phyloP scores from a whole-genome alignment of 2,113 vertebrate genomes.

The Sylvicapra grimmia region DNA sequence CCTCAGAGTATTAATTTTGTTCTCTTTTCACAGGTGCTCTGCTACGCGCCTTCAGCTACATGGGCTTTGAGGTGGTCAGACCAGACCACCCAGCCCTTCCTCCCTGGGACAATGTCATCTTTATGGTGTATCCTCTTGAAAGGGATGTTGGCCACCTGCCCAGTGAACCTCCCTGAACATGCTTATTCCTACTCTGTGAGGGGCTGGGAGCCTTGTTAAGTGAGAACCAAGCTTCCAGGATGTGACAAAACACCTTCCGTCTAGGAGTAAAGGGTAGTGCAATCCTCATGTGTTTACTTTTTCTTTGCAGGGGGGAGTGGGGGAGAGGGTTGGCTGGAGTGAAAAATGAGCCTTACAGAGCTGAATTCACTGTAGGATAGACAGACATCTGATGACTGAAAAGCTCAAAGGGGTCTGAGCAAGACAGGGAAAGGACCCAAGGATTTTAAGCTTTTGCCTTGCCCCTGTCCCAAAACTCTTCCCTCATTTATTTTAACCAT shows the following conservation, averaged over 20 bases:
- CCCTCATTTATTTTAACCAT: neutral
- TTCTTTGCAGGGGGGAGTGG: neutral
- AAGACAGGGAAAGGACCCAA: neutral
- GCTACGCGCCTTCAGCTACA: slow-evolving; percentile 72
- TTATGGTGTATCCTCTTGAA: slow-evolving; percentile 75
- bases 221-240: neutral
- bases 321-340: neutral
- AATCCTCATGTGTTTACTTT: neutral
- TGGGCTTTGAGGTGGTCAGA: slow-evolving; percentile 72
- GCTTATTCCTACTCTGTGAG: neutral
- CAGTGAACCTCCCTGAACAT: neutral
- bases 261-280: slow-evolving; percentile 67
- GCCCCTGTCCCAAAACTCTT: neutral
- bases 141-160: slow-evolving; percentile 45
- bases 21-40: slow-evolving; percentile 56
- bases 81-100: slow-evolving; percentile 67
- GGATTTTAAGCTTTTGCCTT: neutral
- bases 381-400: neutral
- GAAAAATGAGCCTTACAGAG: neutral
- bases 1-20: neutral
- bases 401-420: neutral
- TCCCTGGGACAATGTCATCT: slow-evolving; percentile 68
- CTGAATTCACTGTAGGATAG: neutral
- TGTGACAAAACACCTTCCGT: slow-evolving; percentile 35
- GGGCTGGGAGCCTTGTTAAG: neutral